Evolutionary conservation across 2,888 invertebrate species (phyloP), one percentile per base, ranked within the genome.

Genomic region (Tholera decimalis): DNA sequence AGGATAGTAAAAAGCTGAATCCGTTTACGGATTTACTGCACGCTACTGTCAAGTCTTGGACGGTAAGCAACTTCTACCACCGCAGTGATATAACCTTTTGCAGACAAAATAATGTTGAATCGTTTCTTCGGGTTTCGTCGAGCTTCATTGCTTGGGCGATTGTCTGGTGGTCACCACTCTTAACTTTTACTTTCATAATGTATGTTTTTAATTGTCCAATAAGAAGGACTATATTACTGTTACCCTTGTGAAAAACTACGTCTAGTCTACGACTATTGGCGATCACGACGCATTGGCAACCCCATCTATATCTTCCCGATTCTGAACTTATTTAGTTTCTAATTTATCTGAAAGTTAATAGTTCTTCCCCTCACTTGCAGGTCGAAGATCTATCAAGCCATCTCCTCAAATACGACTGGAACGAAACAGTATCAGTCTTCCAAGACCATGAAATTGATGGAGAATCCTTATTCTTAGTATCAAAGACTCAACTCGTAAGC

Each of bases 361-460:
- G 30, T 13, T 20, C 13, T 35, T 18, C 11, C 8, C 7, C 9
- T 11, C 37, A 18, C 37, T 1, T 30, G 13, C 61, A 95, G 94
- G 86, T 91, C 1, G 87, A 89, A 0, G 82, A 93, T 43, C 69
- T 95, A 50, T 78, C 88, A 9, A 61, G 77, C 1, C 88, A 93
- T 59, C 84, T 95, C 1, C 68, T 84, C 0, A 88, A 90, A 65
- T 85, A 79, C 76, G 81, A 86, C 2, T 95, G 95, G 95, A 79
- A 77, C 0, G 92, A 93, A 28, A 91, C 94, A 0, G 89, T 91
- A 1, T 79, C 89, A 1, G 83, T 90, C 0, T 82, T 95, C 11
- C 85, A 85, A 59, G 94, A 94, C n/a, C 92, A 95, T 59, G 95
- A 95, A 70, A 92, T 95, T 0, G 95, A 95, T 9, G 95, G 95